Evolutionary conservation across 2,888 invertebrate genomes (phyloP), one percentile per base, ranked within the genome.

Genomic region (Ophioninae sp.): DNA sequence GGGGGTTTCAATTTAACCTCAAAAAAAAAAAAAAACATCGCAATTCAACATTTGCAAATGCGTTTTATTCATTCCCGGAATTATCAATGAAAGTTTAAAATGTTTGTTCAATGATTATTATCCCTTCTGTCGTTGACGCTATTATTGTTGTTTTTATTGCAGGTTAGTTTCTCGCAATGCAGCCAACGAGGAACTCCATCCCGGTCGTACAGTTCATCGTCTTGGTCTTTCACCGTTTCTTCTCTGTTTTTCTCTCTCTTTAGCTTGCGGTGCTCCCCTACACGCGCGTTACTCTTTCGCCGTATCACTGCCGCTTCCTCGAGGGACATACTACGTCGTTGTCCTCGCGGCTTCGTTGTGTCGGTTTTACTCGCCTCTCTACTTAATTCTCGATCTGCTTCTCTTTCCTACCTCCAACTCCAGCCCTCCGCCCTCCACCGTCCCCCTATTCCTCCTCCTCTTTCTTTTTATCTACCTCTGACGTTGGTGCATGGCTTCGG

Each of bases 241-340:
- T 20, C 37, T 37, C 65, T 39, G 37, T 39, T 77, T 44, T 50
- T 50, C 37, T 39, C 39, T 50, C 62, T 72, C 79, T 41, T 20
- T 82, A 50, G 17, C 62, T 67, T 56, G 17, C 78, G 20, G 23
- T 61, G 20, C 44, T 39, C 21, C 39, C 10, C 37, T n/a, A 57
- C 57, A 20, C 20, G 20, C 59, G 23, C 41, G 6, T 37, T 65
- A 37, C 20, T 74, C 68, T 68, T 69, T 72, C 59, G 44, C 76
- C n/a, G 56, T 75, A 73, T 82, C 74, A 74, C 74, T 70, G 74
- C 59, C 79, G 70, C 70, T 72, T 79, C 79, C 79, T 56, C 79
- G 20, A 59, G 78, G 69, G 82, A 82, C 75, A 72, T 17, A 59
- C 64, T 39, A 68, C 69, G 21, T 76, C 72, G 76, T 81, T 73